phyloP scores from a whole-genome alignment of 2,113 vertebrate species.

The Pituophis catenifer region DNA sequence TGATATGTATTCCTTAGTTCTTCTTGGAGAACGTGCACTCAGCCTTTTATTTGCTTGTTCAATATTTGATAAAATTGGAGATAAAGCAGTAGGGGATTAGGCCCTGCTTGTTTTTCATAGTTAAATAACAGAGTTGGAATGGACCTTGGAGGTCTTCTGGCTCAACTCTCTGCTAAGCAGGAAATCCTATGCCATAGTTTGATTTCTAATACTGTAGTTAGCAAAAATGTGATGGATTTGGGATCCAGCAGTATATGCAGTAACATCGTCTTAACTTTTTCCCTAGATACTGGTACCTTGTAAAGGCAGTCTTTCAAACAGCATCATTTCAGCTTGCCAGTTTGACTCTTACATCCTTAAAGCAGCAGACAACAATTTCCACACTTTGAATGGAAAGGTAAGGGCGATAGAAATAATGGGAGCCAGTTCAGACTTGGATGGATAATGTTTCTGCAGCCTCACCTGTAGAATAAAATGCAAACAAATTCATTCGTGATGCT shows the following conservation, averaged over 20 bases:
- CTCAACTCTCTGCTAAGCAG: background rate
- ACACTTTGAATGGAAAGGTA: constrained; percentile 90
- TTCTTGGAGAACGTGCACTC: background rate
- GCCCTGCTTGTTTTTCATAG: background rate
- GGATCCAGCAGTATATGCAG: background rate
- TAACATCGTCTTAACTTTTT: background rate
- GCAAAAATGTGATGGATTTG: background rate
- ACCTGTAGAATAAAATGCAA: background rate
- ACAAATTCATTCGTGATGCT: background rate
- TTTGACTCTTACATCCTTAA: constrained; percentile 90
- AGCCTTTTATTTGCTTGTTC: background rate
- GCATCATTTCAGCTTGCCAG: constrained; percentile 71
- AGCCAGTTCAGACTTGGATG: background rate
- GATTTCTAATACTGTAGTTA: background rate
- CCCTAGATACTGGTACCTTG: constrained; percentile 88
- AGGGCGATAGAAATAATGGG: background rate
- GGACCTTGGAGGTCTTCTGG: background rate
- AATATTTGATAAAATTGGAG: background rate
- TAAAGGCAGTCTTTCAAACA: constrained; percentile 78
- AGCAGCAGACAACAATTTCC: constrained; percentile 78
- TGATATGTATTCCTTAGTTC: background rate
- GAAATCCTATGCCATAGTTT: background rate
- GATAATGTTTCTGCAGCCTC: background rate
- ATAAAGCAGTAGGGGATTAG: background rate
- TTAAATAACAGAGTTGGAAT: background rate